Evolutionary conservation across 2,888 invertebrate genomes (phyloP), one percentile per base, ranked within the genome.

Genomic region (Atrina japonica): DNA sequence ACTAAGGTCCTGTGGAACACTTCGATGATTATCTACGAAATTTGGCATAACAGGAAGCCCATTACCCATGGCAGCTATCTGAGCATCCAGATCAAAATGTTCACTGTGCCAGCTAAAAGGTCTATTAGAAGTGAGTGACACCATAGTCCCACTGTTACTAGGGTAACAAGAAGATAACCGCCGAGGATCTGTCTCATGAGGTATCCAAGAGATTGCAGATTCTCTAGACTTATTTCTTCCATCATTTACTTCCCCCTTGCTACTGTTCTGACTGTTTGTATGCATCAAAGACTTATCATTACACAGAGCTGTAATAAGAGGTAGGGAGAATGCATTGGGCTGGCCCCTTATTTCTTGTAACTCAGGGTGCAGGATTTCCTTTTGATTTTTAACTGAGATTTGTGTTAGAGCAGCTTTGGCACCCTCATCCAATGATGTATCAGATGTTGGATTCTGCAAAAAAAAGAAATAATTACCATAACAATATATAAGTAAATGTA

Each of bases 231-330:
- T 74, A 7, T 84, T 77, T 1, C 85, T 85, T 16, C 82, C 80
- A 61, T 86, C 85, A 47, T 81, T 78, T 18, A 71, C 72, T 5
- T 81, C 78, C 14, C 70, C 71, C 3, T 80, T 75, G 58, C 83
- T 77, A 25, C 78, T 78, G 11, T 78, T 72, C 30, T 75, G 76
- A 66, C 80, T 82, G 64, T 80, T 77, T 30, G 79, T 70, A 18
- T 80, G 77, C 76, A 88, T 92, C 86, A 97, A 93, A 71, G 96
- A 95, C 70, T 95, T 94, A 91, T 97, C 97, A 90, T 97, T 97
- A 92, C 97, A 97, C 82, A 97, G 93, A 16, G 97, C 97, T 71
- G 96, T 95, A 88, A 97, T 97, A 73, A 98, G 92, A 23, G 97
- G 97, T 90, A 97, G 92, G 1, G 84, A 83, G 64, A 82, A 82